Base-by-base conservation (phyloP, 2,888 invertebrate species). In the Megamerina dolium region DNA sequence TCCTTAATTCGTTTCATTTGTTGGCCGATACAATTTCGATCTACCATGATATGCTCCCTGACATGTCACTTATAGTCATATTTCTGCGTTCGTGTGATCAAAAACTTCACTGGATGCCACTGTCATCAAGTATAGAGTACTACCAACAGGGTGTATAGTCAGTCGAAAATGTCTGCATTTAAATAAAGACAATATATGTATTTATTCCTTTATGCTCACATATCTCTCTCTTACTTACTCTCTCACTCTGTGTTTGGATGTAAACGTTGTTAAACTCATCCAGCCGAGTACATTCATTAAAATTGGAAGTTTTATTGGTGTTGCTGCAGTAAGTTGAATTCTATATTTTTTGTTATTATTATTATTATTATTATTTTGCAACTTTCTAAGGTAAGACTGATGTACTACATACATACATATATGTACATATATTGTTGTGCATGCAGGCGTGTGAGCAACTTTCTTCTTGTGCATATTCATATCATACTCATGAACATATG, bases 261-360 rank as follows among this genome's bases (percentile, higher is more conserved):
- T 41, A 33, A 41, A 41, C 26, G 30, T 41, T 36, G 36, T 35
- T 41, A 41, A 41, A 41, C 36, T 36, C 45, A 58, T 60, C 57
- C 61, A 56, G 40, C 37, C 53, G 36, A 29, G 20, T 34, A 27
- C 16, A 19, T 23, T 61, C 55, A 60, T 53, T 57, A 53, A 48
- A 48, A 49, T 51, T 56, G 53, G 55, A 48, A 52, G 49, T 50
- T 45, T 49, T 49, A 50, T 43, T 30, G 19, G 13, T n/a, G 27
- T n/a, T 10, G 13, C 16, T 44, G 36, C 26, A 34, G 31, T 31
- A n/a, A 31, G 16, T 31, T 9, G 5, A 31, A 23, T 23, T 23
- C 10, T 23, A 23, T 23, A 6, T 10, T 23, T 23, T 23, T 23
- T 23, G 10, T 10, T n/a, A n/a, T n/a, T n/a, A n/a, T n/a, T n/a